Evolutionary conservation across 2,888 invertebrate genomes (phyloP).

Genomic region (Candidula unifasciata): DNA sequence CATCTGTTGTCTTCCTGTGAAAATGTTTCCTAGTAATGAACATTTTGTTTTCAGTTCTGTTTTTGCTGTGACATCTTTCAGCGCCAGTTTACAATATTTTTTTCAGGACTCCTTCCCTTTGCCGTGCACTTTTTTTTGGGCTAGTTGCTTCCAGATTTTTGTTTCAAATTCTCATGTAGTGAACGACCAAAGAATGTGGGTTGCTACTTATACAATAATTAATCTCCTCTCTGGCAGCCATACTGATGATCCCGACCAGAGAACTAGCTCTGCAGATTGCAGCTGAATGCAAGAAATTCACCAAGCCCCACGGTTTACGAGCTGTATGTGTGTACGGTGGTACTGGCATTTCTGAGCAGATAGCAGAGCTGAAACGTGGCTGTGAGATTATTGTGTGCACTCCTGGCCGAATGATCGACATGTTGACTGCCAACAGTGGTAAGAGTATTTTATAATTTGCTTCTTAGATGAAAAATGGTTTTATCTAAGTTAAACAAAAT

Average conservation of each 20-base stretch:
- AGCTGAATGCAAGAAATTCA: conserved; percentile 95
- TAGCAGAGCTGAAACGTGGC: conserved; percentile 96
- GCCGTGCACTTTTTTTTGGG: too few relatives aligned
- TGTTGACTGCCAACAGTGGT: conserved; percentile 98
- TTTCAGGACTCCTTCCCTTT: too few relatives aligned
- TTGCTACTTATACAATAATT: not conserved
- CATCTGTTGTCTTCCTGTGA: too few relatives aligned
- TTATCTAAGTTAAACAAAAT: too few relatives aligned
- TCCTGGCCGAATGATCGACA: conserved; percentile 99
- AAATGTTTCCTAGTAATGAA: too few relatives aligned
- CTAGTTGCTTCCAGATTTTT: too few relatives aligned
- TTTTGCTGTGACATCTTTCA: too few relatives aligned
- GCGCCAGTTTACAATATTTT: too few relatives aligned
- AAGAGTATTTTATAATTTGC: conserved; percentile 52
- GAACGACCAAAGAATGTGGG: too few relatives aligned
- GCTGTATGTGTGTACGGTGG: conserved; percentile 99
- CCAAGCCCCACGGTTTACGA: conserved; percentile 87
- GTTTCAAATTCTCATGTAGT: too few relatives aligned
- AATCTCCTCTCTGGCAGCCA: conserved; percentile 80
- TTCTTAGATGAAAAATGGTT: too few relatives aligned
- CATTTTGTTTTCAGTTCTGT: too few relatives aligned
- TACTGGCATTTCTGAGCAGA: conserved; percentile 96
- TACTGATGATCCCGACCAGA: conserved; percentile 98
- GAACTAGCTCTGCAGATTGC: conserved; percentile 99
- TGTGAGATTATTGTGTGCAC: conserved; percentile 99